phyloP scores from a whole-genome alignment of 2,888 invertebrate genomes.

The Anaspis maculata region DNA sequence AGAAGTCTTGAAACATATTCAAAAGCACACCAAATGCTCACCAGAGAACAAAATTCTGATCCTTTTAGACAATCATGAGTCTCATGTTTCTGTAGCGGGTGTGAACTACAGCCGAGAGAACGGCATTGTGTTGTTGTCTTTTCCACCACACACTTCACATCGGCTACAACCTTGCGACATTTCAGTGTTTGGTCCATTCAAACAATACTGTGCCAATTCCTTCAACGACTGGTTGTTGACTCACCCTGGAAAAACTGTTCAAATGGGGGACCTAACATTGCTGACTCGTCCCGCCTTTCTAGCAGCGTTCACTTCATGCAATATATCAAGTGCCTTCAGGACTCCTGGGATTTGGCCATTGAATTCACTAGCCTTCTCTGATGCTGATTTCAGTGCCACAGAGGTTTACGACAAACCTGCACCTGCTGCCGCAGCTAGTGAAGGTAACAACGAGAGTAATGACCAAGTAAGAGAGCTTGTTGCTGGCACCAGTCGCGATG shows the following conservation, averaged over 20 bases:
- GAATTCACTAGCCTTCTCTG: slow-evolving; percentile 16
- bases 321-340: slow-evolving; percentile 15
- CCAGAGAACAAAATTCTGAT: slow-evolving; percentile 3
- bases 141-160: slow-evolving; percentile 20
- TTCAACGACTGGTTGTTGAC: slow-evolving; percentile 7
- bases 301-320: slow-evolving; percentile 15
- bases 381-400: slow-evolving; percentile 12
- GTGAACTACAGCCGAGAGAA: slow-evolving; percentile 3
- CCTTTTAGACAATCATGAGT: slow-evolving; percentile 27
- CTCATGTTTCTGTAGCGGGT: slow-evolving; percentile 13
- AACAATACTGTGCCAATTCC: slow-evolving; percentile 17
- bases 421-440: no score
- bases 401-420: slow-evolving; percentile 5
- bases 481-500: background rate
- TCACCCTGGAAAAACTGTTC: slow-evolving; percentile 6
- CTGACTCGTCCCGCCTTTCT: slow-evolving; percentile 16
- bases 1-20: slow-evolving; percentile 14
- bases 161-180: slow-evolving; percentile 20
- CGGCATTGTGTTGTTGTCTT: slow-evolving; percentile 21
- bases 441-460: background rate
- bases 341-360: slow-evolving; percentile 14
- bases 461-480: background rate
- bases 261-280: slow-evolving; percentile 17
- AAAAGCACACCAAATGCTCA: slow-evolving; percentile 20
- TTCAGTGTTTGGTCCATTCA: slow-evolving; percentile 21